phyloP scores from a whole-genome alignment of 92 coral and sea anemone species.

The Micromussa lordhowensis region DNA sequence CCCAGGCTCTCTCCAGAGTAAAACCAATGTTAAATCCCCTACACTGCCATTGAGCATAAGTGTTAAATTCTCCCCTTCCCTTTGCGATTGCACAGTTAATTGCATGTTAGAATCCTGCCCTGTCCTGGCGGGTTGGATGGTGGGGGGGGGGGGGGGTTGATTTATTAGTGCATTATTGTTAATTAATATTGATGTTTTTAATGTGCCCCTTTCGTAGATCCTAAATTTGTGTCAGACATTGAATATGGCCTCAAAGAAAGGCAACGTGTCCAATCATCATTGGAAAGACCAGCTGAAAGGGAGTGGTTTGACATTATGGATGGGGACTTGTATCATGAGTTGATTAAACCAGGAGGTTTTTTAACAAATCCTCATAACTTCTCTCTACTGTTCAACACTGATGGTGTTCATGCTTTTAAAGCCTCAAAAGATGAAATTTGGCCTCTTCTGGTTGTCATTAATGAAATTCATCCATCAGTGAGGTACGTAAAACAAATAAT shows the following conservation, averaged over 20 bases:
- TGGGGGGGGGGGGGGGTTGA: no score
- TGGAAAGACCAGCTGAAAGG: constrained; percentile 18
- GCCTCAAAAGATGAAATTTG: constrained; percentile 44
- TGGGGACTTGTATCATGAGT: constrained; percentile 30
- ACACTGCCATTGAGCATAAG: no score
- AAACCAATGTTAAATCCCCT: no score
- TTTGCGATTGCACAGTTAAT: no score
- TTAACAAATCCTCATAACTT: constrained; percentile 16
- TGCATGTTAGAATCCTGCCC: no score
- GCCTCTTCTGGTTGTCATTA: constrained; percentile 32
- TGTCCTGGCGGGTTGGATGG: no score
- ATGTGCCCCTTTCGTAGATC: no score
- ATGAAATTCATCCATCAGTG: constrained; percentile 36
- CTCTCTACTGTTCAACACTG: constrained; percentile 34
- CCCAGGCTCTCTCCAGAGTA: no score
- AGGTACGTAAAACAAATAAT: no score
- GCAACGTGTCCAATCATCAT: constrained; percentile 3
- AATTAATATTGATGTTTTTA: no score
- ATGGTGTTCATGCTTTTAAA: constrained; percentile 39
- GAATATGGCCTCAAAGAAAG: constrained; percentile 35
- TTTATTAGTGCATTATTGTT: no score
- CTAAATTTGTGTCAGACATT: constrained; percentile 16
- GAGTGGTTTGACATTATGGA: constrained; percentile 48
- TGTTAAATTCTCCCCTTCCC: no score
- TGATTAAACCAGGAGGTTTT: constrained; percentile 26